Evolutionary conservation across 2,888 invertebrate genomes (phyloP), one percentile per base, ranked within the genome.

Genomic region (Lepetodrilus schrolli): DNA sequence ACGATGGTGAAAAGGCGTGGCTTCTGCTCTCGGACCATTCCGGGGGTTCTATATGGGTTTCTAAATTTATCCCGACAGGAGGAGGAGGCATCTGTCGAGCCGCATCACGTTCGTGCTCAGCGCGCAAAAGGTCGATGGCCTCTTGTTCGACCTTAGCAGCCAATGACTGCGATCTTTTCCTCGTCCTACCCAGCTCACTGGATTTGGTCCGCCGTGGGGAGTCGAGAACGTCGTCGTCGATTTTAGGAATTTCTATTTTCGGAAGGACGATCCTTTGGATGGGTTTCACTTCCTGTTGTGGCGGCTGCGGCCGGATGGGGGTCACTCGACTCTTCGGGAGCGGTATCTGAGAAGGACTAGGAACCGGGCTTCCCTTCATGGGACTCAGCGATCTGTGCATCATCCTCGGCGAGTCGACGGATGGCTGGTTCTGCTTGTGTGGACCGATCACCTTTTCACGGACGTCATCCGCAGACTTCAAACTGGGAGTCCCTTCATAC

Each of bases 121-220:
- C 58, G 13, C 58, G 26, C 30, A 58, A 34, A 26, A 58, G 26
- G 17, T 58, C 58, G 5, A 58, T 26, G 4, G 43, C 43, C 30
- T 58, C 58, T 13, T 58, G 30, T 8, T 23, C 58, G 17, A 58
- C 58, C 17, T 58, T 58, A 3, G 58, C 58, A 26, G 58, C 58
- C 34, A 58, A 5, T 3, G 58, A 58, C 58, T 58, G 58, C 2
- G 58, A 58, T 34, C 58, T 58, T 34, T 58, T 58, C 34, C 58
- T 58, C n/a, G 58, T 58, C 58, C 58, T 58, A n/a, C 58, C 58
- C 30, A 58, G 58, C 30, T 58, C 58, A 30, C 26, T 30, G 4
- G 58, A 58, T 34, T 58, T 58, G 5, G 58, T 58, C 58, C 58
- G 26, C 58, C 58, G 10, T 26, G 58, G 21, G 3, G 58, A 13